These are phyloP conservation scores for Plumapathes pennacea DNA, from an alignment of 92 coral and sea anemone species.

Conservation along the genomic window DNA sequence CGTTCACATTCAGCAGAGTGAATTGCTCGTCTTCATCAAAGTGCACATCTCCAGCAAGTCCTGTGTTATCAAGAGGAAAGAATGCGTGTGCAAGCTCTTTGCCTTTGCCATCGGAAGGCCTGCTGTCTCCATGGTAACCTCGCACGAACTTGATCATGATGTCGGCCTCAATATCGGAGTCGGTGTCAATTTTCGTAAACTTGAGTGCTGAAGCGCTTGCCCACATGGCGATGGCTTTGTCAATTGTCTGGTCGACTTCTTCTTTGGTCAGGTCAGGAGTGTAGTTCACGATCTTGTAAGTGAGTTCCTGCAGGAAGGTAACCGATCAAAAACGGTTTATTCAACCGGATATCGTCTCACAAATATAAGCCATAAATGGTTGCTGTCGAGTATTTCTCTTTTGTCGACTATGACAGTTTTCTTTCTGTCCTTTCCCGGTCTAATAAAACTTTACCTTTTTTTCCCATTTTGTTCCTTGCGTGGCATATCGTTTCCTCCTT, in stretches of 20 bases:
- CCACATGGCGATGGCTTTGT: conserved; percentile 60
- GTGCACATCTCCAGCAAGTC: conserved; percentile 68
- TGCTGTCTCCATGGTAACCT: conserved; percentile 42
- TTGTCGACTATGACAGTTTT: background rate
- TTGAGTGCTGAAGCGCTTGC: conserved; percentile 29
- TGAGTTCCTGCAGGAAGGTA: conserved; percentile 35
- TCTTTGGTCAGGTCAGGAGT: conserved; percentile 43
- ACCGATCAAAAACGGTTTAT: no score
- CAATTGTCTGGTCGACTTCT: conserved; percentile 50
- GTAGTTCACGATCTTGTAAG: conserved; percentile 60
- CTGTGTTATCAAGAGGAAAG: conserved; percentile 53
- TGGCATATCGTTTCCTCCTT: conserved; percentile 71
- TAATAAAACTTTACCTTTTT: conserved; percentile 49
- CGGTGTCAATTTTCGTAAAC: conserved; percentile 36
- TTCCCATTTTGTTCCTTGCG: conserved; percentile 77
- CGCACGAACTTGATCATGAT: conserved; percentile 35
- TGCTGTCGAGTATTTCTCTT: background rate
- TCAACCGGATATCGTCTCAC: no score
- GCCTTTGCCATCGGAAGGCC: conserved; percentile 56
- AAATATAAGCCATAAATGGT: no score
- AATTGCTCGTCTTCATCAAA: conserved; percentile 72
- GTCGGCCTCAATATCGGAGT: conserved; percentile 15
- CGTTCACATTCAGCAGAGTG: conserved; percentile 13
- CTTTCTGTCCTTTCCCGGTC: background rate
- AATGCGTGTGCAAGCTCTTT: conserved; percentile 59